A percentile compares a stretch with the other conserved stretches of the same genome.
Evolutionary conservation across 2,888 invertebrate species (phyloP).

Genomic region (Muschampia plurimacula): DNA sequence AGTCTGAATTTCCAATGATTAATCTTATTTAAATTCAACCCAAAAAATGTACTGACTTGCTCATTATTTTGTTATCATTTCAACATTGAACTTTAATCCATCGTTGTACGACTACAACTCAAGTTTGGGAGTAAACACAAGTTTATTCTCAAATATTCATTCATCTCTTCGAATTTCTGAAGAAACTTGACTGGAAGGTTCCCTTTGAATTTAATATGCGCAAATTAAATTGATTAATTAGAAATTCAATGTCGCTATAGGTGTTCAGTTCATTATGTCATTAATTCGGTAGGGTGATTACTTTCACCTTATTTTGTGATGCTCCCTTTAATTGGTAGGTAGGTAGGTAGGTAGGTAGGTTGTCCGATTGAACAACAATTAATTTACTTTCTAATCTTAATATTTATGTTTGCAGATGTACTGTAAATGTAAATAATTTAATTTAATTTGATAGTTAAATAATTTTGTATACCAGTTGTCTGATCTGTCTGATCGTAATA

Average conservation of each 20-base stretch:
- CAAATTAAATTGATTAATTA: constrained; percentile 37
- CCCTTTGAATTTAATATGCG: constrained; percentile 32
- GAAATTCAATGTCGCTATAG: constrained; percentile 25
- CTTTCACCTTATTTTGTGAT: constrained; percentile 4
- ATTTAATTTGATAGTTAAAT: too few relatives aligned
- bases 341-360: too few relatives aligned
- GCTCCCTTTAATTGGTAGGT: not conserved
- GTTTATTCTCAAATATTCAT: constrained; percentile 28
- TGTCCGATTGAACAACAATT: not conserved
- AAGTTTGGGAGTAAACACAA: not conserved
- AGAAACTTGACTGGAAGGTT: constrained; percentile 18
- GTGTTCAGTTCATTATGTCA: constrained; percentile 29
- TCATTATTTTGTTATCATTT: not conserved
- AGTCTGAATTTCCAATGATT: not conserved
- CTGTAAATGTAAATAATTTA: too few relatives aligned
- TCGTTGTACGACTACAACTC: not conserved
- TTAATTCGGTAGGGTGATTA: constrained; percentile 17
- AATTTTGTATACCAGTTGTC: too few relatives aligned
- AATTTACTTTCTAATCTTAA: not conserved
- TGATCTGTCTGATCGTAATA: too few relatives aligned
- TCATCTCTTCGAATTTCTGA: constrained; percentile 26
- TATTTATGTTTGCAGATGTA: too few relatives aligned
- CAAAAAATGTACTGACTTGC: not conserved
- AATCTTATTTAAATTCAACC: constrained; percentile 6
- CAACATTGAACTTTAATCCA: constrained; percentile 17